Base-by-base conservation (phyloP, 2,113 vertebrate genomes). In the Oryzias curvinotus region DNA sequence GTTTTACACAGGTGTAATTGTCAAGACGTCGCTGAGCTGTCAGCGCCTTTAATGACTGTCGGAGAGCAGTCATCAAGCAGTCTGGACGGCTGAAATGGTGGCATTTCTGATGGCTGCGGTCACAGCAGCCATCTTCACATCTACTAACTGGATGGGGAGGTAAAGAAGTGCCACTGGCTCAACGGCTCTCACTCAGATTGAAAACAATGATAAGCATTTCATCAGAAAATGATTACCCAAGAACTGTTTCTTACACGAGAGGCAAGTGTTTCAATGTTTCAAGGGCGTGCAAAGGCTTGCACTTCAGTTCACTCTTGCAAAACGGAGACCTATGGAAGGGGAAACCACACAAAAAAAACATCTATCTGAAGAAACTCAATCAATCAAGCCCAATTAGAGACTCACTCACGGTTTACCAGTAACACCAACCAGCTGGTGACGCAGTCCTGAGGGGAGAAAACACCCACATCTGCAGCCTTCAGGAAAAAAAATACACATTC, bases 361-460 rank as follows among this genome's bases (percentile, higher is more conserved):
- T 54, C 36, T 0, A 13, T 57, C 61, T 58, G 52, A 74, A 72
- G 69, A 17, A 57, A 73, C 70, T 85, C 77, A 85, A 83, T 88
- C 80, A 87, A 87, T 88, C 85, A 83, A 47, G 16, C 63, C 55
- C 83, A 78, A 85, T 87, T 88, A 88, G 57, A 78, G 73, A 74
- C 65, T 36, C 30, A 26, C 45, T 65, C 19, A 21, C 41, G 71
- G 69, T 75, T 72, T 68, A 64, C 55, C 72, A 18, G 43, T 85
- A 80, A 88, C 86, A 73, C 66, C 53, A 14, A 67, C 60, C 85
- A 85, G 74, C 80, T 85, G 80, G 70, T 28, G 71, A 59, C 62
- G 48, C 30, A 50, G 57, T 78, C 52, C 72, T 10, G 57, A 72
- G 63, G 65, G 79, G 49, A 18, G 41, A n/a, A 23, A 67, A 48